Conservation (phyloP, 2,888 invertebrate species). For the Drosophila nr. medialis region DNA sequence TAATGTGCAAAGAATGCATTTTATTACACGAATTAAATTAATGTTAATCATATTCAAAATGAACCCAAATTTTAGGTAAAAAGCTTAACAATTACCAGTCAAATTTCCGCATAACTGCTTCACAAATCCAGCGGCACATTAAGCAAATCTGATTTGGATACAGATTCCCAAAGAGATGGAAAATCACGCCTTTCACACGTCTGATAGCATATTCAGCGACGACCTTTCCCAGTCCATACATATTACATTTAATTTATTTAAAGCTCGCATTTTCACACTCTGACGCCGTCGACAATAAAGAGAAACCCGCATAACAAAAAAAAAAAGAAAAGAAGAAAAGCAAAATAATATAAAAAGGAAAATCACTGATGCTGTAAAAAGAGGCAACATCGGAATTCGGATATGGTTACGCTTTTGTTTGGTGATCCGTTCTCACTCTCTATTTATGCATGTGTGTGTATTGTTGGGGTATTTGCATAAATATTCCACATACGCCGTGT, state of each 20-base stretch:
- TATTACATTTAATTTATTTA: constrained; percentile 73
- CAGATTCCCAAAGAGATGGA: constrained; percentile 5
- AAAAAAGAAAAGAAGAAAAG: constrained; percentile 6
- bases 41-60: constrained; percentile 3
- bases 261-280: constrained; percentile 71
- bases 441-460: constrained; percentile 17
- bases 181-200: constrained; percentile 43
- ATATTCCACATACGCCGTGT: constrained; percentile 68
- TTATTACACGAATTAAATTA: neutral
- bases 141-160: constrained; percentile 21
- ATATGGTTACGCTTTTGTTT: constrained; percentile 55
- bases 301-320: constrained; percentile 15
- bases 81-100: neutral
- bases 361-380: constrained; percentile 39
- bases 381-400: constrained; percentile 48
- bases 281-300: constrained; percentile 43
- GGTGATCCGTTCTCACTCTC: constrained; percentile 45
- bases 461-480: constrained; percentile 75
- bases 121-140: constrained; percentile 11
- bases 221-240: constrained; percentile 16
- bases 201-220: constrained; percentile 10
- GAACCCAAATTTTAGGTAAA: neutral
- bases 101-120: neutral
- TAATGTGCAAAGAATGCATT: neutral
- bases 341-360: constrained; percentile 14